Evolutionary conservation across 2,113 vertebrate species (phyloP).

Genomic region (Aptenodytes forsteri): DNA sequence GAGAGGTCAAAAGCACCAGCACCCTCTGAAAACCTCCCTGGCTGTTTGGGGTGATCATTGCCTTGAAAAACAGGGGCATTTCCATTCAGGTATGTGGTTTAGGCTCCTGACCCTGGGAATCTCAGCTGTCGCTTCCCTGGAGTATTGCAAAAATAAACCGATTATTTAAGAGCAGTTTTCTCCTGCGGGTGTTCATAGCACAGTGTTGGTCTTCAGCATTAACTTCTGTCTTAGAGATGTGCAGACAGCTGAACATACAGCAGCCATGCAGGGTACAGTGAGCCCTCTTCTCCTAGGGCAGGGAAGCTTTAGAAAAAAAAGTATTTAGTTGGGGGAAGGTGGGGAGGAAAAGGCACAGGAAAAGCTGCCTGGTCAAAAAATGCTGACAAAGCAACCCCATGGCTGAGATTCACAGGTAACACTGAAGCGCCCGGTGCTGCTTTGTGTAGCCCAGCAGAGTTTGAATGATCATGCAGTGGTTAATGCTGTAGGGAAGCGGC

Average conservation of each 20-base stretch:
- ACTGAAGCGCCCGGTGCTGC: not conserved
- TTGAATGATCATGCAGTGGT: not conserved
- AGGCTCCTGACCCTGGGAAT: not conserved
- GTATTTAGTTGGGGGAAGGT: not conserved
- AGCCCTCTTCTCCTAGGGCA: not conserved
- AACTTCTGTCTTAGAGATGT: not conserved
- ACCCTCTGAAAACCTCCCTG: not conserved
- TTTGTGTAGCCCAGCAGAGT: not conserved
- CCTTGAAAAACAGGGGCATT: not conserved
- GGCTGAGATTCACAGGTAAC: not conserved
- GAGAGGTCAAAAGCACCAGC: not conserved
- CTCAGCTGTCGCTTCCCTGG: not conserved
- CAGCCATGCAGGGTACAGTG: not conserved
- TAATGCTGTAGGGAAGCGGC: not conserved
- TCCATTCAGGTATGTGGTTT: not conserved
- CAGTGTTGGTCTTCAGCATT: not conserved
- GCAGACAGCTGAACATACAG: not conserved
- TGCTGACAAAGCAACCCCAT: not conserved
- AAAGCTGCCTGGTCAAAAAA: not conserved
- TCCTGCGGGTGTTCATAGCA: not conserved
- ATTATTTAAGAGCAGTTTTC: not conserved
- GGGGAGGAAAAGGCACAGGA: not conserved
- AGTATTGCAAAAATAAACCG: not conserved
- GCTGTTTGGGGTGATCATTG: not conserved
- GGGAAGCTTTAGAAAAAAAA: not conserved